Base-by-base conservation (phyloP, 1,140 invertebrate genomes). In the Pissodes strobi region DNA sequence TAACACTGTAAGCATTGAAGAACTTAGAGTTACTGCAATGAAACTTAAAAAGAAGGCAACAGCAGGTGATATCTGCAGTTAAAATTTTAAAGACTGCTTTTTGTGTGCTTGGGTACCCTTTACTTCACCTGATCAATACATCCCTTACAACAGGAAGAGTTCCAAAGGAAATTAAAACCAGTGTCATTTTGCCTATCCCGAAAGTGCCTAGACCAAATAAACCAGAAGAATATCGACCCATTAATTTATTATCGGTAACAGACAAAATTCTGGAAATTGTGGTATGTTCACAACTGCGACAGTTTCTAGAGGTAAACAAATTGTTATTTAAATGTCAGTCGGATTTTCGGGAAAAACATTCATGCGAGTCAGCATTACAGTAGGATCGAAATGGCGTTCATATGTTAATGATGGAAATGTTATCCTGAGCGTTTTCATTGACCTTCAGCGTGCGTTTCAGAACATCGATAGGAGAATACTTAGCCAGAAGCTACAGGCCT, bases 261-360 rank as follows among this genome's bases (percentile, higher is more conserved):
- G 51, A 63, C 25, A 63, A 63, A 43, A 53, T 63, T 18, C 9
- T 63, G 13, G 60, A 63, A 56, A 55, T 18, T 34, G 51, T 63
- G 12, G 51, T 63, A 3, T 27, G 43, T 17, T 13, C 34, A 4
- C 51, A 56, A 46, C 19, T 64, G 8, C 1, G 9, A 22, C 23
- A 15, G 10, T 46, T 30, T 46, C 21, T 43, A 12, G 61, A 64
- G 18, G 13, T 2, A 34, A 43, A 57, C 21, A 53, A 53, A n/a
- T 21, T 64, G 17, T 34, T 64, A 13, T 57, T 39, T 25, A 19
- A 22, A 18, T n/a, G 17, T 27, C 61, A 64, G 19, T 63, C 60
- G 3, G 60, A 51, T 2, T 63, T 63, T 43, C 38, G 60, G 5
- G 18, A 21, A 9, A 55, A 56, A 13, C 49, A 56, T 34, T 63